A percentile compares a stretch with the other conserved stretches of the same genome.
Conservation (phyloP, 2,113 vertebrate species). For the Morone saxatilis region DNA sequence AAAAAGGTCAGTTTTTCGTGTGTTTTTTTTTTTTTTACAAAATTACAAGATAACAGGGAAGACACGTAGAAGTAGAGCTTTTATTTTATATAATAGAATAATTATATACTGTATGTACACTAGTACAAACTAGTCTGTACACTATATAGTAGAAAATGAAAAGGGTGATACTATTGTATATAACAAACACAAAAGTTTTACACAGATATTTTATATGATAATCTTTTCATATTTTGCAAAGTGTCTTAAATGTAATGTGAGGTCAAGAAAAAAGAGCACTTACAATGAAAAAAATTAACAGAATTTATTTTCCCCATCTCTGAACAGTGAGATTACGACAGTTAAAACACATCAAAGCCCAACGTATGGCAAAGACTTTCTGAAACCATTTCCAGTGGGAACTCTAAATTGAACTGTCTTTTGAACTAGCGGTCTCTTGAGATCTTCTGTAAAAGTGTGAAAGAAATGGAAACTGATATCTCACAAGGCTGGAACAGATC, state of each 20-base stretch:
- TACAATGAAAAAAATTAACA: slow-evolving; percentile 48
- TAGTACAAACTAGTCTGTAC: not conserved
- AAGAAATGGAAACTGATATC: slow-evolving; percentile 79
- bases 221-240: not conserved
- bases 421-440: slow-evolving; percentile 80
- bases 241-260: slow-evolving; percentile 22
- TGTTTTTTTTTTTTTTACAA: not conserved
- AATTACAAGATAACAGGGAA: not conserved
- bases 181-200: not conserved
- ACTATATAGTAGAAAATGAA: not conserved
- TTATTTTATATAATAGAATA: not conserved
- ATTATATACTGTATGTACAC: not conserved
- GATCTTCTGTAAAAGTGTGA: slow-evolving; percentile 74
- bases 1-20: slow-evolving; percentile 5
- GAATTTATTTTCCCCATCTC: slow-evolving; percentile 60
- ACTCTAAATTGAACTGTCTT: slow-evolving; percentile 80
- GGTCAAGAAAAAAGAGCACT: slow-evolving; percentile 16
- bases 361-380: slow-evolving; percentile 60
- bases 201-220: not conserved
- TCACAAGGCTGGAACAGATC: slow-evolving; percentile 75
- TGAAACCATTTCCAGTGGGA: slow-evolving; percentile 72
- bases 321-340: slow-evolving; percentile 66
- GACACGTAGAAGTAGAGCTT: not conserved
- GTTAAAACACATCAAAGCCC: slow-evolving; percentile 79
- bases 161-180: not conserved